A percentile compares a stretch with the other conserved stretches of the same genome.
Evolutionary conservation across 2,888 invertebrate genomes (phyloP).

Genomic region (Lottia gigantea): DNA sequence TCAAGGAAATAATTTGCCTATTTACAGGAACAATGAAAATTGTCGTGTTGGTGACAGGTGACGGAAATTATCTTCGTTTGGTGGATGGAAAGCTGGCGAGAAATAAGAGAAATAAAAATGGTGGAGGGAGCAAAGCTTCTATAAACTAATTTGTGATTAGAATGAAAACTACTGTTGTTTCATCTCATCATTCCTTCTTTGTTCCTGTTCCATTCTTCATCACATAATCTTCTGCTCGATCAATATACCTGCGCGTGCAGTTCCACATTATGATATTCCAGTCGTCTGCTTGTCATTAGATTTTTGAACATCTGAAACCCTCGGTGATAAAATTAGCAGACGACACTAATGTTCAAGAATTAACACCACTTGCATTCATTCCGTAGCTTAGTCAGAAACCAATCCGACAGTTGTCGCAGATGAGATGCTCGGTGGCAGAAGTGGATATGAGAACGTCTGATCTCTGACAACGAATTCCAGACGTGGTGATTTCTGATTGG

Average conservation of each 20-base stretch:
- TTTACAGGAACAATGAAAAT: not conserved
- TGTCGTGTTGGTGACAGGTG: constrained; percentile 8
- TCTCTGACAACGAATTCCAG: not conserved
- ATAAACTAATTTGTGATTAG: constrained; percentile 3
- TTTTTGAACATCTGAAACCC: constrained; percentile 17
- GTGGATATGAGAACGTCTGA: too few relatives aligned
- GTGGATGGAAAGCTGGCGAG: constrained; percentile 1
- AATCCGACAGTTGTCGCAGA: too few relatives aligned
- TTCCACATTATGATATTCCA: constrained; percentile 11
- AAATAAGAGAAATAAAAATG: not conserved
- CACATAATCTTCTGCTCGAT: constrained; percentile 16
- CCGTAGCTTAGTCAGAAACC: not conserved
- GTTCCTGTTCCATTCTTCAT: constrained; percentile 15
- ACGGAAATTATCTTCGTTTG: constrained; percentile 9
- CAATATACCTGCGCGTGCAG: constrained; percentile 22
- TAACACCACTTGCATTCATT: constrained; percentile 1
- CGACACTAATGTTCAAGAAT: constrained; percentile 14
- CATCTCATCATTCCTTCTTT: constrained; percentile 21
- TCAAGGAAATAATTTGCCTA: constrained; percentile 4
- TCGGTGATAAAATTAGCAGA: constrained; percentile 20
- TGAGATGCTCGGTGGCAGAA: too few relatives aligned
- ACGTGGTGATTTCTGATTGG: constrained; percentile 2
- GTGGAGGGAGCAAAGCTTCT: constrained; percentile 2
- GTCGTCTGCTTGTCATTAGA: constrained; percentile 18
- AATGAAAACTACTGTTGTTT: constrained; percentile 17